phyloP scores from a whole-genome alignment of 2,113 vertebrate genomes.

The Clarias gariepinus region DNA sequence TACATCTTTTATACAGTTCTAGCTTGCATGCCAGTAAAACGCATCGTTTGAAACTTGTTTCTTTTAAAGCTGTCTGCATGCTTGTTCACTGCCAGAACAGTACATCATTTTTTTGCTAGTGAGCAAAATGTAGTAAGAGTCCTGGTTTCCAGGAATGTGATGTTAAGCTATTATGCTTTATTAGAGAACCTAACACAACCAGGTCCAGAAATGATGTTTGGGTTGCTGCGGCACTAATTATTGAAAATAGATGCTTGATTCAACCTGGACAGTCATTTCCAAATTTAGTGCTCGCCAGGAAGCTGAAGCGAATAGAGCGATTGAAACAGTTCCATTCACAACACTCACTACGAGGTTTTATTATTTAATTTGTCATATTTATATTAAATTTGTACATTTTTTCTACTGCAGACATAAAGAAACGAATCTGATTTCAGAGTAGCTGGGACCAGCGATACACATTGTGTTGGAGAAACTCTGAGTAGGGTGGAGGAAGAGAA shows the following conservation, averaged over 20 bases:
- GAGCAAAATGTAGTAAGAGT: neutral
- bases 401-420: neutral
- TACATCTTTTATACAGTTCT: neutral
- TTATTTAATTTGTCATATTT: neutral
- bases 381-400: too few species aligned
- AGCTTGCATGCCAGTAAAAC: neutral
- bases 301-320: neutral
- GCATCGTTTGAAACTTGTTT: neutral
- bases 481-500: neutral
- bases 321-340: neutral
- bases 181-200: neutral
- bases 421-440: neutral
- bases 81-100: neutral
- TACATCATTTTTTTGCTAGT: too few species aligned
- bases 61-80: neutral
- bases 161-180: neutral
- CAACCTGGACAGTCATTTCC: neutral
- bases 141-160: neutral
- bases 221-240: neutral
- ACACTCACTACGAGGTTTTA: neutral
- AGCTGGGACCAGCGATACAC: neutral
- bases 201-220: neutral
- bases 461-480: neutral
- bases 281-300: neutral
- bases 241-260: constrained; percentile 4